Conservation (phyloP, 2,113 vertebrate species). For the Phasianus colchicus region DNA sequence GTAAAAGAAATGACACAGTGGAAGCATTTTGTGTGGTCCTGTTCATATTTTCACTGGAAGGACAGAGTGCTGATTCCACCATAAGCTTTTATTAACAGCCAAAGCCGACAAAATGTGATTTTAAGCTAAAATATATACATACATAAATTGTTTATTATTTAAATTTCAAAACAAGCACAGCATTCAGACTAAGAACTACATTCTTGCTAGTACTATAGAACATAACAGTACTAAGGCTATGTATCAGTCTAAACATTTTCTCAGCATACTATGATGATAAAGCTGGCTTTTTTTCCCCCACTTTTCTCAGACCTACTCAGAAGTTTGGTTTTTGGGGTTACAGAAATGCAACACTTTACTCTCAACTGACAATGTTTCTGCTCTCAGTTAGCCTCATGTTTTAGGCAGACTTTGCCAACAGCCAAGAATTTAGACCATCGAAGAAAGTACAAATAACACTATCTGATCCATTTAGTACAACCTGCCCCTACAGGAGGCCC, state of each 20-base stretch:
- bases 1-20: conserved; percentile 76
- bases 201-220: conserved; percentile 61
- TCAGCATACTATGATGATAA: conserved; percentile 55
- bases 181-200: conserved; percentile 71
- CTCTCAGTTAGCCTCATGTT: neutral
- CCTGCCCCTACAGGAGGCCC: neutral
- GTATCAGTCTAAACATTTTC: conserved; percentile 69
- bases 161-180: conserved; percentile 78
- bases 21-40: conserved; percentile 81
- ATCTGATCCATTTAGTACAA: neutral
- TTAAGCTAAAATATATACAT: conserved; percentile 74
- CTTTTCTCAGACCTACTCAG: conserved; percentile 21
- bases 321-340: neutral
- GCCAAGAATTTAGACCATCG: neutral
- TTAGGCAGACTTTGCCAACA: neutral
- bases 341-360: conserved; percentile 21
- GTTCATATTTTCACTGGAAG: conserved; percentile 77
- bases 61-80: conserved; percentile 63
- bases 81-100: conserved; percentile 71
- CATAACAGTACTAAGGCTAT: conserved; percentile 26
- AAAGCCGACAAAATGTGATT: conserved; percentile 78
- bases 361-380: neutral
- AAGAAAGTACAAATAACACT: neutral
- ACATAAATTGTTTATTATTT: conserved; percentile 79
- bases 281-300: neutral